Conservation (phyloP, 2,888 invertebrate genomes). For the Nomada ruficornis region DNA sequence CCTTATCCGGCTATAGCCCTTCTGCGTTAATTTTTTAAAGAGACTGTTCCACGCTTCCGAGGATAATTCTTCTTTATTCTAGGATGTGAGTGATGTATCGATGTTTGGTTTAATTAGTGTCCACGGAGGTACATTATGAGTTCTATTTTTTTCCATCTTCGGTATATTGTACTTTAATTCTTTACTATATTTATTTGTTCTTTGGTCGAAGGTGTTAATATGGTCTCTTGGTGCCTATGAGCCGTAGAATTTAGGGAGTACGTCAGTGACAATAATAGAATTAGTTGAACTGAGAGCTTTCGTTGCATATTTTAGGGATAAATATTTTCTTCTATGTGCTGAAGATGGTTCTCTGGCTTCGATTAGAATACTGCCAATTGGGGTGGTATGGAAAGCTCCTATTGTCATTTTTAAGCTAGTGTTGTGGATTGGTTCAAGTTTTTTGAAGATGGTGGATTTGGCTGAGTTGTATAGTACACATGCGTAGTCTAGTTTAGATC, state of each 20-base stretch:
- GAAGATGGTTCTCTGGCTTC: neutral
- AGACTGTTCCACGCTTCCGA: neutral
- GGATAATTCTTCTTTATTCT: slow-evolving; percentile 1
- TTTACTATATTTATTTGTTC: neutral
- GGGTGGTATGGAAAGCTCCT: neutral
- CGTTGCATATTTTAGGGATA: neutral
- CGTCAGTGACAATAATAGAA: neutral
- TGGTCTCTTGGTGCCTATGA: neutral
- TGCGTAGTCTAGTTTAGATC: neutral
- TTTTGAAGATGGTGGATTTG: neutral
- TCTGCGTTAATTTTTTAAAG: neutral
- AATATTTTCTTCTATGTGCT: neutral
- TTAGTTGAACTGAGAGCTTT: neutral
- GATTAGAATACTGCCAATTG: neutral
- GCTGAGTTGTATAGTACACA: neutral
- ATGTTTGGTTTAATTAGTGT: neutral
- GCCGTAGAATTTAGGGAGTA: neutral
- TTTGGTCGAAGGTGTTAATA: neutral
- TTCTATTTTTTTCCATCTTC: neutral
- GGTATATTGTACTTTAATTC: neutral
- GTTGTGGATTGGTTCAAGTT: neutral
- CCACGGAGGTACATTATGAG: slow-evolving; percentile 5
- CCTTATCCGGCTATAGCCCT: too few species aligned
- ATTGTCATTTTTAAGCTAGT: neutral
- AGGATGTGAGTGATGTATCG: neutral